Evolutionary conservation across 1,140 invertebrate species (phyloP), one percentile per base, ranked within the genome.

Genomic region (Leptinotarsa defecta): DNA sequence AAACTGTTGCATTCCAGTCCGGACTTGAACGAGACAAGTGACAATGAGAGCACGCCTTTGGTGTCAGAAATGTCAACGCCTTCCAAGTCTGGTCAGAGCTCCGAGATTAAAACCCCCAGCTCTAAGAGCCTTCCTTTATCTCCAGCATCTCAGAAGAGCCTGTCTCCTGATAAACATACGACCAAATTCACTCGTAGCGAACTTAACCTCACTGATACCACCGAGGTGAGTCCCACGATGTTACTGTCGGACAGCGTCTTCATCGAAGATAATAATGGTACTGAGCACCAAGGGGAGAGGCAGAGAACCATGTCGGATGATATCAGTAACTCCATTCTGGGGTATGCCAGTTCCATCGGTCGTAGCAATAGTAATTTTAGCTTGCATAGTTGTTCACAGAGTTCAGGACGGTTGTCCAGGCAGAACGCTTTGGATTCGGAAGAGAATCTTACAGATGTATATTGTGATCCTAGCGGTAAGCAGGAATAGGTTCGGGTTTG

Each of bases 41-140:
- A 86, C 77, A 85, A 85, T 71, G 86, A 86, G 76, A 86, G 84
- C 74, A 86, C 85, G 2, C 86, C 86, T 15, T 70, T 86, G n/a
- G 84, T 86, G 1, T 86, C 85, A 0, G 84, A 85, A 76, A 80
- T 83, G 11, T 84, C 83, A 1, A 83, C 85, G 13, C 83, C 84
- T 19, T 80, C 84, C 22, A 80, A 79, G 34, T 83, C 81, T 19
- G 77, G 76, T 3, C 72, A 80, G 24, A 82, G 81, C 76, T 77
- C 81, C 15, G 79, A 81, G 15, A 71, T 78, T 1, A 82, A 77
- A 73, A 81, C 83, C 13, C 79, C 81, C 13, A 80, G 76, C 48
- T 82, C 84, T 5, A 80, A 79, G 62, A 82, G 81, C 78, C 70
- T 79, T 24, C 77, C 78, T n/a, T 61, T 82, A 15, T 84, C 84